These are phyloP conservation scores for Himalopsyche kuldschensis DNA, from an alignment of 2,888 invertebrate species.

Conservation along the genomic window DNA sequence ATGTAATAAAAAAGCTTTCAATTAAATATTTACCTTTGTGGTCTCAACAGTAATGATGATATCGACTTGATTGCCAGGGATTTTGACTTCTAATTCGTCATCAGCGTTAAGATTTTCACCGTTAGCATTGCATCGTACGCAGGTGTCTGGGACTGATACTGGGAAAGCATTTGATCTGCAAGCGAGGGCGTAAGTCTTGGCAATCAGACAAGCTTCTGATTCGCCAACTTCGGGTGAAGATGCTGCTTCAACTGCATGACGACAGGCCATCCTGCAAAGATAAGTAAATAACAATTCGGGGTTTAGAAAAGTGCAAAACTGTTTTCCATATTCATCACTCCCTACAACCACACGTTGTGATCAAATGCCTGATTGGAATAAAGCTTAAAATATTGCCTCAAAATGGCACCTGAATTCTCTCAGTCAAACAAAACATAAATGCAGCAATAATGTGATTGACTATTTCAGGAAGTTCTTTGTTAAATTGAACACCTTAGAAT, in stretches of 20 bases:
- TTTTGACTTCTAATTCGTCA: slow-evolving; percentile 65
- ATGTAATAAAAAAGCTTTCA: too few relatives aligned
- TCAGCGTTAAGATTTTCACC: slow-evolving; percentile 56
- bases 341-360: too few relatives aligned
- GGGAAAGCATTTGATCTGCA: slow-evolving; percentile 64
- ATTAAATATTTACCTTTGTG: slow-evolving; percentile 47
- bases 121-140: slow-evolving; percentile 61
- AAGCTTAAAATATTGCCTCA: too few relatives aligned
- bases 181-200: slow-evolving; percentile 66
- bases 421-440: too few relatives aligned
- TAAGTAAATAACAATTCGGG: too few relatives aligned
- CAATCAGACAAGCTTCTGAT: slow-evolving; percentile 67
- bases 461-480: too few relatives aligned
- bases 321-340: too few relatives aligned
- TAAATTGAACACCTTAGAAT: too few relatives aligned
- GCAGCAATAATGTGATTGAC: too few relatives aligned
- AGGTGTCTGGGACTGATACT: slow-evolving; percentile 65
- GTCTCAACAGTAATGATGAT: slow-evolving; percentile 76
- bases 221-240: slow-evolving; percentile 56
- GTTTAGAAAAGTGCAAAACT: neutral
- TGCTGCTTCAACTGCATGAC: slow-evolving; percentile 59
- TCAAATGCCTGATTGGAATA: too few relatives aligned
- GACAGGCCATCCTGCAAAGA: slow-evolving; percentile 71
- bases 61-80: slow-evolving; percentile 77
- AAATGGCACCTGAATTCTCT: too few relatives aligned